Evolutionary conservation across 2,888 invertebrate genomes (phyloP).

Genomic region (Gymnoscelis rufifasciata): DNA sequence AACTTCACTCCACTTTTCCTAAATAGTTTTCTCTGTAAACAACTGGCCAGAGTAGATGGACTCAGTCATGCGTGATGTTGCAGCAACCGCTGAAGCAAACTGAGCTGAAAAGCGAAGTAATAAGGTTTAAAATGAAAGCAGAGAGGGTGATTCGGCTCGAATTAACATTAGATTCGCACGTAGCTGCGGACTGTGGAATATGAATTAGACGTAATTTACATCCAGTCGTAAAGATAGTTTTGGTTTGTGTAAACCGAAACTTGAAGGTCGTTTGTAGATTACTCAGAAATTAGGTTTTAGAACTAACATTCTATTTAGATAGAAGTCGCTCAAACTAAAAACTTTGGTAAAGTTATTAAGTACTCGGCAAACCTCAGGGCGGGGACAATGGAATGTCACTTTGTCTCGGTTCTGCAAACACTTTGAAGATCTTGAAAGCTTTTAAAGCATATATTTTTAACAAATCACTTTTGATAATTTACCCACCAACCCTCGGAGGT

Average conservation of each 20-base stretch:
- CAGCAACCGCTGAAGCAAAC: neutral
- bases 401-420: too few species aligned
- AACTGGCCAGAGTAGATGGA: neutral
- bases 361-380: too few species aligned
- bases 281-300: neutral
- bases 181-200: slow-evolving; percentile 22
- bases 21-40: neutral
- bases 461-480: too few species aligned
- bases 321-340: neutral
- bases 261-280: slow-evolving; percentile 1
- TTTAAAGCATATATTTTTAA: too few species aligned
- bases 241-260: slow-evolving; percentile 3
- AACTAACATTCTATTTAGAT: neutral
- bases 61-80: neutral
- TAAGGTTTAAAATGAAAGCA: neutral
- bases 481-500: too few species aligned
- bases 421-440: too few species aligned
- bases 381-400: too few species aligned
- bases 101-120: neutral
- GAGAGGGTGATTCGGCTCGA: slow-evolving; percentile 18
- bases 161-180: slow-evolving; percentile 29
- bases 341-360: neutral
- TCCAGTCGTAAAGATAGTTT: slow-evolving; percentile 8
- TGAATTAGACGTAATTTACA: slow-evolving; percentile 27
- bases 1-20: neutral